Base-by-base conservation (phyloP, 2,888 invertebrate genomes). In the Mystacides longicornis region DNA sequence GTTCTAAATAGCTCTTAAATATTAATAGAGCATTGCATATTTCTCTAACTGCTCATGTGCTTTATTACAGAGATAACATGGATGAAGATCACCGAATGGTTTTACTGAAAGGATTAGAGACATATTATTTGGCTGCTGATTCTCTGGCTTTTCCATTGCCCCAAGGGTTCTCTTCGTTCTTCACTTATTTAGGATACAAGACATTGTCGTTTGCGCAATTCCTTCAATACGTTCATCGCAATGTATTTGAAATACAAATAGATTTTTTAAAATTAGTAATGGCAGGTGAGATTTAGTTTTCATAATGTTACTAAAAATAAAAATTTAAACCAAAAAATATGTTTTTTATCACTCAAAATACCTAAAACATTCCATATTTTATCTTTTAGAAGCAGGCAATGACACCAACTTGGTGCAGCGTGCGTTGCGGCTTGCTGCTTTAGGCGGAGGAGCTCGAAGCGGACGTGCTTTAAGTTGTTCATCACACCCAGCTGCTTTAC, bases 111-210 rank as follows among this genome's bases (percentile, higher is more conserved):
- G 78, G 87, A 23, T 71, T 93, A 62, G 93, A 93, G 70, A 82
- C 91, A 64, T 93, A 89, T 71, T 85, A 86, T 64, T 75, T 88
- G 63, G 87, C 91, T 1, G 81, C 86, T 18, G 89, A 89, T 66
- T 83, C 85, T 2, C 80, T 89, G 60, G 90, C 89, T 23, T 93
- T 87, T 69, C 89, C 89, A 0, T 71, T 91, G 62, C 92, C 93
- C 11, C 87, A 89, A 66, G 93, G 93, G 14, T 93, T 93, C 69
- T 86, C 87, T 18, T 90, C 93, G 3, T 93, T 92, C 75, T 89
- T 93, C 69, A 87, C 92, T 2, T 91, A 89, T 70, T 78, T 93
- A 52, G 93, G 90, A 1, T 90, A 89, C 71, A 79, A 86, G 63
- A 84, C 88, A 21, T 73, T 93, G 61, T 80, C 83, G 23, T 89